A percentile compares a stretch with the other conserved stretches of the same genome.
phyloP scores from a whole-genome alignment of 2,113 vertebrate genomes.

The Polyodon spathula region DNA sequence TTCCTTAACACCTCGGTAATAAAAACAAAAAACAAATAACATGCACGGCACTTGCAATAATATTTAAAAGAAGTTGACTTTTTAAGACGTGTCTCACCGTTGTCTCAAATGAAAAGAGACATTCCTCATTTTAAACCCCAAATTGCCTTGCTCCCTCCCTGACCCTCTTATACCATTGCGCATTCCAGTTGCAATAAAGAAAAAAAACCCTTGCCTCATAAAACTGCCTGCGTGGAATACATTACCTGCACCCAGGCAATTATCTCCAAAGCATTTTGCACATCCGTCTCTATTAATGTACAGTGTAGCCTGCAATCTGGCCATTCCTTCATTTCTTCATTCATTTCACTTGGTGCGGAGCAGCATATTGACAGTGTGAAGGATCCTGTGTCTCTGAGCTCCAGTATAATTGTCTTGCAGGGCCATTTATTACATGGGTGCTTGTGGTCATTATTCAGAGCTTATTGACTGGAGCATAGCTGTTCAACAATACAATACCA shows the following conservation, averaged over 20 bases:
- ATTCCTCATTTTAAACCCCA: conserved; percentile 63
- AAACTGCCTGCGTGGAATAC: background rate
- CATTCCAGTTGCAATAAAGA: too few species aligned
- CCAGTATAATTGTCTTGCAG: too few species aligned
- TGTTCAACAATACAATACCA: too few species aligned
- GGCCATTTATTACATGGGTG: too few species aligned
- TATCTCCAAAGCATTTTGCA: conserved; percentile 18
- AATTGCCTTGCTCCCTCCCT: conserved; percentile 64
- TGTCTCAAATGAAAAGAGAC: conserved; percentile 58
- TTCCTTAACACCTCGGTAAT: background rate
- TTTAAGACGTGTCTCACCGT: conserved; percentile 29
- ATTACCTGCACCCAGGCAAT: conserved; percentile 14
- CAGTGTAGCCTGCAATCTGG: conserved; percentile 14
- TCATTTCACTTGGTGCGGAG: background rate
- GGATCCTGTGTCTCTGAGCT: too few species aligned
- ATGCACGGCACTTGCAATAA: conserved; percentile 16
- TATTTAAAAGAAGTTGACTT: conserved; percentile 37
- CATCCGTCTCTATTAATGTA: conserved; percentile 22
- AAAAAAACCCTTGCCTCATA: background rate
- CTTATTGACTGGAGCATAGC: too few species aligned
- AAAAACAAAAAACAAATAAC: conserved; percentile 13
- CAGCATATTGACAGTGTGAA: background rate
- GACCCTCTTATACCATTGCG: conserved; percentile 43
- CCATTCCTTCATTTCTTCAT: conserved; percentile 14
- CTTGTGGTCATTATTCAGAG: too few species aligned